Conservation (phyloP, 2,888 invertebrate genomes). For the Baronia brevicornis region DNA sequence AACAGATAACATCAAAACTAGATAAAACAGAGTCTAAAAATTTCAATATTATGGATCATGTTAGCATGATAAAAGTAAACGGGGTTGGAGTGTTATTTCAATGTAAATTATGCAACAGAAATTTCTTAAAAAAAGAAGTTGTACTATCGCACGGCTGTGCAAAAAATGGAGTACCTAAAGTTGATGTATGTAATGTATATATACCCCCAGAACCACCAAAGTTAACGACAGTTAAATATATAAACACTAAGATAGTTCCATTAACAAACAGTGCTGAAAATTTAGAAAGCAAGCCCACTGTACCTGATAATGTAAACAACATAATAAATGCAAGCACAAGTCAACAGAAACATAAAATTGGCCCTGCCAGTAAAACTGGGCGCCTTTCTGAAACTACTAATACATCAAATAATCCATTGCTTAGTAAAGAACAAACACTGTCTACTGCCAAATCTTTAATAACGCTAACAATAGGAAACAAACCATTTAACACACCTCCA, state of each 20-base stretch:
- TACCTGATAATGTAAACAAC: conserved; percentile 19
- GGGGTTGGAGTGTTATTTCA: conserved; percentile 64
- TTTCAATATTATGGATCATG: conserved; percentile 63
- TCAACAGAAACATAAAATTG: conserved; percentile 46
- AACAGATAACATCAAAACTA: conserved; percentile 5
- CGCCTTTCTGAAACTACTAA: conserved; percentile 17
- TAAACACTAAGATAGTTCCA: conserved; percentile 41
- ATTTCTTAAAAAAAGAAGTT: conserved; percentile 59
- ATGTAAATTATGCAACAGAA: conserved; percentile 63
- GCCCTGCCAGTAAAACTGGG: conserved; percentile 59
- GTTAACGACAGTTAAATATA: conserved; percentile 55
- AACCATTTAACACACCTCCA: conserved; percentile 2
- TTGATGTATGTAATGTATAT: conserved; percentile 33
- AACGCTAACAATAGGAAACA: conserved; percentile 2
- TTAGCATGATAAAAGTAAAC: conserved; percentile 62
- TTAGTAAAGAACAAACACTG: conserved; percentile 12
- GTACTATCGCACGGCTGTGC: conserved; percentile 60
- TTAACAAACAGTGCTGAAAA: conserved; percentile 28
- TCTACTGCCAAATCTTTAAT: conserved; percentile 15
- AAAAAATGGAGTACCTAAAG: conserved; percentile 50
- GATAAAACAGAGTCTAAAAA: conserved; percentile 22
- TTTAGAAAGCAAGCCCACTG: conserved; percentile 23
- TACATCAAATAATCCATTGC: conserved; percentile 16
- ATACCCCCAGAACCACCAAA: conserved; percentile 43
- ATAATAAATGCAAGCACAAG: conserved; percentile 17